phyloP scores from a whole-genome alignment of 92 coral and sea anemone species.

The Porites cylindrica region DNA sequence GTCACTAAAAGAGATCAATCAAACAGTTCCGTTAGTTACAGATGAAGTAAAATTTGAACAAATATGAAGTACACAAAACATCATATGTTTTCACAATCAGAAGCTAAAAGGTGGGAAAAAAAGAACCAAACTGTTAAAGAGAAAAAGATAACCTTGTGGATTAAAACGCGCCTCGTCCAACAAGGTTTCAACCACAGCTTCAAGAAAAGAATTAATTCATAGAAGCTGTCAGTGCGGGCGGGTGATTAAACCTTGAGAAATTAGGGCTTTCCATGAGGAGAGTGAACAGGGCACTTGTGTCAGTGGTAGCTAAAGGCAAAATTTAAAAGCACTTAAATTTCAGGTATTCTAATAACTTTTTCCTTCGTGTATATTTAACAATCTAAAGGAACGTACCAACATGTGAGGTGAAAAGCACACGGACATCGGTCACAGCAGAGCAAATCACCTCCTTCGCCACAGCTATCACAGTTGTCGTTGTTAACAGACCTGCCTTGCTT shows the following conservation, averaged over 20 bases:
- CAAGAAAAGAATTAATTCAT: slow-evolving; percentile 18
- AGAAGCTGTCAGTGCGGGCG: slow-evolving; percentile 33
- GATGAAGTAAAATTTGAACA: background rate
- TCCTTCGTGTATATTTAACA: background rate
- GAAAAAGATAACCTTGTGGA: background rate
- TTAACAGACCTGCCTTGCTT: slow-evolving; percentile 92
- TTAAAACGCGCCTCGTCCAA: background rate
- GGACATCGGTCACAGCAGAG: slow-evolving; percentile 98
- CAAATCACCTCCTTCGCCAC: slow-evolving; percentile 99
- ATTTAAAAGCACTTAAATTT: background rate
- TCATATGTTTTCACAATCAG: background rate
- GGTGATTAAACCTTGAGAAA: slow-evolving; percentile 5
- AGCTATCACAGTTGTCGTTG: slow-evolving; percentile 97
- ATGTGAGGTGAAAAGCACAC: slow-evolving; percentile 97
- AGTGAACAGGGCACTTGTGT: background rate
- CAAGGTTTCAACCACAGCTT: background rate
- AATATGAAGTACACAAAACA: background rate
- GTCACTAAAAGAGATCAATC: background rate
- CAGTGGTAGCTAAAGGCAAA: background rate
- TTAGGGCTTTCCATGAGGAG: background rate
- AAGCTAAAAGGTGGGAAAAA: background rate
- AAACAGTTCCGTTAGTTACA: background rate
- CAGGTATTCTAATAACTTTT: background rate
- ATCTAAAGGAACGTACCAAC: slow-evolving; percentile 86
- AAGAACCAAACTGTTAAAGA: background rate